phyloP scores from a whole-genome alignment of 2,888 invertebrate genomes.

The Agrilus mali region DNA sequence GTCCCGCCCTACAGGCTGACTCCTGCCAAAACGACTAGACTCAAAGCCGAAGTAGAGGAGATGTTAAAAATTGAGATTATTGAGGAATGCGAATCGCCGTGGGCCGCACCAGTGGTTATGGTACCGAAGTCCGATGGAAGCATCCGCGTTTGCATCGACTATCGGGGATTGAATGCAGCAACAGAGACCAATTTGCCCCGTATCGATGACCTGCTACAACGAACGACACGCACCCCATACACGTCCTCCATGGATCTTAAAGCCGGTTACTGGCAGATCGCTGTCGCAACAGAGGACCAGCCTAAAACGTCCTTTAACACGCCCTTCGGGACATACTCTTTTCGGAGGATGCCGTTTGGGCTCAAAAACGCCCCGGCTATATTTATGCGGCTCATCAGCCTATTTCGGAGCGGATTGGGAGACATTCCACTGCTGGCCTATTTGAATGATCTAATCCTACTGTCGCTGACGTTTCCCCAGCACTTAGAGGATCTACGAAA shows the following conservation, averaged over 20 bases:
- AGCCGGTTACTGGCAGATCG: no score
- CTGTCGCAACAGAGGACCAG: no score
- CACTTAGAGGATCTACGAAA: no score
- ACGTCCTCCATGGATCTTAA: conserved; percentile 17
- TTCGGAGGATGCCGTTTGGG: no score
- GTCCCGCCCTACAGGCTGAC: conserved; percentile 23
- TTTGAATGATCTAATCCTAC: no score
- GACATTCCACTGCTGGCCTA: no score
- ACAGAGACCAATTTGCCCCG: conserved; percentile 21
- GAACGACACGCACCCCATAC: conserved; percentile 16
- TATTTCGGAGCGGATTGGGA: no score
- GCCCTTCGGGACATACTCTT: no score
- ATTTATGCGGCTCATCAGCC: no score
- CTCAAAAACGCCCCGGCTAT: no score
- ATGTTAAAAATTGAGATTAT: conserved; percentile 20
- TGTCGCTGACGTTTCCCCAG: no score
- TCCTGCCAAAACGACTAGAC: conserved; percentile 3
- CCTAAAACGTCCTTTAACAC: no score
- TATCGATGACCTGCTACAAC: conserved; percentile 24
- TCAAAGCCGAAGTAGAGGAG: conserved; percentile 8
- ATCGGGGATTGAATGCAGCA: conserved; percentile 17
- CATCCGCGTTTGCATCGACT: conserved; percentile 24
- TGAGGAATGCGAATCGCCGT: conserved; percentile 27
- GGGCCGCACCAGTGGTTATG: conserved; percentile 24
- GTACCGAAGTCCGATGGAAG: conserved; percentile 23